A percentile compares a stretch with the other conserved stretches of the same genome.
Conservation (phyloP, 2,888 invertebrate genomes). For the Agrochola lota region DNA sequence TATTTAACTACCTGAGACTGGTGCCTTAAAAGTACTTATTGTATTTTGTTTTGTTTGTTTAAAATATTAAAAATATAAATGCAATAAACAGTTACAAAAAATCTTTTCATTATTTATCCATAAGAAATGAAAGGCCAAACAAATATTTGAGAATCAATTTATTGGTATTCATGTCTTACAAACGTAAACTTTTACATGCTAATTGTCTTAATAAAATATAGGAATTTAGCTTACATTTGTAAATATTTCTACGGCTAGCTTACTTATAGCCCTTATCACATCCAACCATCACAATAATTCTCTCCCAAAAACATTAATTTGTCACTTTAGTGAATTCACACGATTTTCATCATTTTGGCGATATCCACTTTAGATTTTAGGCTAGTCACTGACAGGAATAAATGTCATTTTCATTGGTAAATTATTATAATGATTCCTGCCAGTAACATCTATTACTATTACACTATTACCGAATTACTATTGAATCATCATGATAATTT, state of each 20-base stretch:
- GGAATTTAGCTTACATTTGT: slow-evolving; percentile 83
- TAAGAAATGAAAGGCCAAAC: not conserved
- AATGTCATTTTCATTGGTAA: not conserved
- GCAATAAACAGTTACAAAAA: slow-evolving; percentile 27
- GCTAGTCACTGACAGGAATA: slow-evolving; percentile 33
- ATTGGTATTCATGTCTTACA: slow-evolving; percentile 85
- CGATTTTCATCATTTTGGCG: slow-evolving; percentile 51
- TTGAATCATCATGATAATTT: slow-evolving; percentile 1
- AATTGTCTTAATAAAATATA: slow-evolving; percentile 86
- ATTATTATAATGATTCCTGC: slow-evolving; percentile 10
- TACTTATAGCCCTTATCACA: slow-evolving; percentile 83
- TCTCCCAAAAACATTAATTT: slow-evolving; percentile 69
- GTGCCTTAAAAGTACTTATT: slow-evolving; percentile 59
- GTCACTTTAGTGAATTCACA: slow-evolving; percentile 57
- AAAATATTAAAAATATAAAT: slow-evolving; percentile 47
- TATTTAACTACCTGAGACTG: slow-evolving; percentile 34
- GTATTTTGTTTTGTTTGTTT: slow-evolving; percentile 51
- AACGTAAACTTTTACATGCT: slow-evolving; percentile 78
- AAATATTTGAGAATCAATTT: slow-evolving; percentile 70
- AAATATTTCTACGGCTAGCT: slow-evolving; percentile 75
- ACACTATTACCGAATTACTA: slow-evolving; percentile 9
- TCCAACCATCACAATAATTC: slow-evolving; percentile 83
- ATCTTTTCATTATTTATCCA: slow-evolving; percentile 18
- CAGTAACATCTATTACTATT: slow-evolving; percentile 21
- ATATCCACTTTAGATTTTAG: slow-evolving; percentile 35